Conservation (phyloP, 92 coral and sea anemone genomes). For the Palythoa heliodiscus region DNA sequence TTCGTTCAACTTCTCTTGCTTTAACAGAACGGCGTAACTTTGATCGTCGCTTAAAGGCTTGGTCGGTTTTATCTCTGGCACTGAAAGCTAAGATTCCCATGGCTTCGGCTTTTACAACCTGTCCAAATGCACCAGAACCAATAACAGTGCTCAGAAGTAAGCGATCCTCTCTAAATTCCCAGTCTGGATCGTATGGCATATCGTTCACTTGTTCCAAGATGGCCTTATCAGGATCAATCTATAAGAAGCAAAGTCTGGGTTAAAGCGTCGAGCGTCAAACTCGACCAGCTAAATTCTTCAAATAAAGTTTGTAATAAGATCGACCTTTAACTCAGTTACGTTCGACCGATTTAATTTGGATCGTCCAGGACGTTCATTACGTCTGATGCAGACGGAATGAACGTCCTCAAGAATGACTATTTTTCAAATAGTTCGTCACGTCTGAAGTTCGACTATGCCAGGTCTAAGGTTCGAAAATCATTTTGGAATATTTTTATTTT, state of each 20-base stretch:
- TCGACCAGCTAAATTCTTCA: background rate
- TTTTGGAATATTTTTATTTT: too few species aligned
- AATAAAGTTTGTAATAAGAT: background rate
- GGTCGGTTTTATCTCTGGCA: slow-evolving; percentile 70
- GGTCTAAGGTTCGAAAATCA: too few species aligned
- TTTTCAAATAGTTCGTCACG: too few species aligned
- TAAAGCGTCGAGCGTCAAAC: background rate
- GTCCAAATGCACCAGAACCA: slow-evolving; percentile 96
- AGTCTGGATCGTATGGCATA: slow-evolving; percentile 90
- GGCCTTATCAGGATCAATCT: slow-evolving; percentile 92
- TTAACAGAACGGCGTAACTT: slow-evolving; percentile 74
- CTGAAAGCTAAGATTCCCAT: slow-evolving; percentile 84
- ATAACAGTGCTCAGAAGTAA: slow-evolving; percentile 77
- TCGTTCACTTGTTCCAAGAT: slow-evolving; percentile 87
- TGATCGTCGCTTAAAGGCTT: slow-evolving; percentile 65
- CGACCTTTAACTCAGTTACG: background rate
- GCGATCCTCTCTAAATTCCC: slow-evolving; percentile 94
- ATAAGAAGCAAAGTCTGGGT: background rate
- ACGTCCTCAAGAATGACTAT: too few species aligned
- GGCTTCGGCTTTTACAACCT: slow-evolving; percentile 87
- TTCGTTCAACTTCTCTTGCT: slow-evolving; percentile 54
- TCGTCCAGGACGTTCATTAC: background rate
- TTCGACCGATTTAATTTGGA: background rate
- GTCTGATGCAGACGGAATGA: too few species aligned
- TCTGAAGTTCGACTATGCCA: too few species aligned